Percentiles rank a stretch among this genome's conserved stretches.
phyloP scores from a whole-genome alignment of 2,888 invertebrate genomes.

The Trichacis sp. region DNA sequence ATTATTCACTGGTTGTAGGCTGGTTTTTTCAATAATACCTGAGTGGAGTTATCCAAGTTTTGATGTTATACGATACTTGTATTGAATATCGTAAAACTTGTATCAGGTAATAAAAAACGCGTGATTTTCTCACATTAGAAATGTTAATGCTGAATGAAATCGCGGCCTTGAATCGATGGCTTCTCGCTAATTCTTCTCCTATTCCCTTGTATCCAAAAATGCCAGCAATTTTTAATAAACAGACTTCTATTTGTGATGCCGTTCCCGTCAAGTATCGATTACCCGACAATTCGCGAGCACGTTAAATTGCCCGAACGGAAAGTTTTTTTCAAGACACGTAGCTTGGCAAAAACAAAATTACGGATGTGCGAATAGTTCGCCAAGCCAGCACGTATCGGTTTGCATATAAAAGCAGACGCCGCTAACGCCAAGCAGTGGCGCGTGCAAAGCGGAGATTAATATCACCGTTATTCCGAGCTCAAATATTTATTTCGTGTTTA shows the following conservation, averaged over 20 bases:
- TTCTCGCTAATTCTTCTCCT: too few relatives aligned
- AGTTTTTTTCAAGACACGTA: slow-evolving; percentile 4
- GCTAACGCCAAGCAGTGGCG: slow-evolving; percentile 36
- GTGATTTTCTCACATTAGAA: too few relatives aligned
- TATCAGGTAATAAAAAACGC: too few relatives aligned
- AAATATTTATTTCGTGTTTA: slow-evolving; percentile 65
- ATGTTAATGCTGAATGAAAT: too few relatives aligned
- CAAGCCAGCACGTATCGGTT: slow-evolving; percentile 29
- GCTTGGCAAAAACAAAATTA: slow-evolving; percentile 3
- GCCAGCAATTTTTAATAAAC: too few relatives aligned
- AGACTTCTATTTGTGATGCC: background rate
- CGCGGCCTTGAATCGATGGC: too few relatives aligned
- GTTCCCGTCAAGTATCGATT: background rate
- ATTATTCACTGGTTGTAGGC: too few relatives aligned
- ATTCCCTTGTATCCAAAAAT: too few relatives aligned
- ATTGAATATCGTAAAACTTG: too few relatives aligned
- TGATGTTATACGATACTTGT: too few relatives aligned
- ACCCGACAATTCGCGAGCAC: background rate
- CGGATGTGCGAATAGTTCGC: slow-evolving; percentile 20
- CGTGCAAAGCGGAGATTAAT: slow-evolving; percentile 62
- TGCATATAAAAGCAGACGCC: slow-evolving; percentile 34
- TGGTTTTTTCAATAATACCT: too few relatives aligned
- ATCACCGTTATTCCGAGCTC: slow-evolving; percentile 61
- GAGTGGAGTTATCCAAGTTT: too few relatives aligned
- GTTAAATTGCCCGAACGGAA: background rate